phyloP scores from a whole-genome alignment of 2,113 vertebrate genomes.

The Callopanchax toddi region DNA sequence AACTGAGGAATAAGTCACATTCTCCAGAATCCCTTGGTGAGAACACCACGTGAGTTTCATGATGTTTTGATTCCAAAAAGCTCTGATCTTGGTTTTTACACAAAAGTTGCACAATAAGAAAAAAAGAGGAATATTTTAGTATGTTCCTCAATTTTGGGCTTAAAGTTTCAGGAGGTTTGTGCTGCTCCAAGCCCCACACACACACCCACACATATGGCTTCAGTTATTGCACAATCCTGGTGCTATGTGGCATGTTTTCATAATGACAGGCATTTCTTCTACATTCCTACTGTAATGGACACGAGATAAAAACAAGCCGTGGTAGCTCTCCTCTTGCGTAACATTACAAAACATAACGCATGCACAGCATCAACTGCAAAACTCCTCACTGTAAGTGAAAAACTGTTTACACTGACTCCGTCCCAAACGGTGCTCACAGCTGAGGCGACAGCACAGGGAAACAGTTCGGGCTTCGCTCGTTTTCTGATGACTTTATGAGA shows the following conservation, averaged over 20 bases:
- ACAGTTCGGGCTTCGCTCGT: not conserved
- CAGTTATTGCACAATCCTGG: slow-evolving; percentile 50
- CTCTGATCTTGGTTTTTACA: not conserved
- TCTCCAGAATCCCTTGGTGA: no score
- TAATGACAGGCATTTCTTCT: slow-evolving; percentile 59
- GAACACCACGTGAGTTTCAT: not conserved
- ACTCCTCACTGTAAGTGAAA: not conserved
- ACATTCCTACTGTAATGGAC: slow-evolving; percentile 57
- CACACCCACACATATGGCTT: slow-evolving; percentile 56
- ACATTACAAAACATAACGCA: slow-evolving; percentile 29
- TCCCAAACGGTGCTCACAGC: slow-evolving; percentile 28
- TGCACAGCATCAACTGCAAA: slow-evolving; percentile 12
- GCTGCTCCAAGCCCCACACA: slow-evolving; percentile 12
- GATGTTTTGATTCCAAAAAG: not conserved
- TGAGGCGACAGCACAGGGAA: slow-evolving; percentile 21
- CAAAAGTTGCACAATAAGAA: not conserved
- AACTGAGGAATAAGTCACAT: not conserved
- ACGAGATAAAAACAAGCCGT: slow-evolving; percentile 33
- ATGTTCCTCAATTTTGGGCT: slow-evolving; percentile 23
- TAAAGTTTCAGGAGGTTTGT: slow-evolving; percentile 23
- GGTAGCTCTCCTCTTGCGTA: slow-evolving; percentile 25
- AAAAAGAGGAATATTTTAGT: not conserved
- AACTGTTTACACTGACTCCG: slow-evolving; percentile 1
- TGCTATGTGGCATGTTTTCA: slow-evolving; percentile 52
- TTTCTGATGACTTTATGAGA: not conserved